phyloP scores from a whole-genome alignment of 1,140 invertebrate species.

The Eueides isabella region DNA sequence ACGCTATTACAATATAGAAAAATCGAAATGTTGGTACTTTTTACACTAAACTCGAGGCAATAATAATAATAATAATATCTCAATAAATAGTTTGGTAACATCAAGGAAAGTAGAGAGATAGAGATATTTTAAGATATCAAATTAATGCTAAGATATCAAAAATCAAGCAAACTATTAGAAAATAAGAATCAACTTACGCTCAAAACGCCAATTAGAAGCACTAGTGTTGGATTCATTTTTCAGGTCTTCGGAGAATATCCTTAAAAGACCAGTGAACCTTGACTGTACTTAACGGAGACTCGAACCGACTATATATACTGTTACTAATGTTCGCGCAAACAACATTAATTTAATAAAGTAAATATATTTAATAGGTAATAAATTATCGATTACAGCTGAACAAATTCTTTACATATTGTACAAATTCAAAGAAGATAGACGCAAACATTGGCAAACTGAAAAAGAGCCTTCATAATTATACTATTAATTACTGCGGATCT shows the following conservation, averaged over 20 bases:
- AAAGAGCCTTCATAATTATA: neutral
- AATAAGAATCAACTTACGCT: conserved; percentile 30
- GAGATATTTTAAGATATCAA: too few relatives aligned
- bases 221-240: conserved; percentile 22
- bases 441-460: neutral
- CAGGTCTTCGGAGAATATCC: conserved; percentile 23
- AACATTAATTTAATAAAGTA: conserved; percentile 22
- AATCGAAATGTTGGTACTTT: too few relatives aligned
- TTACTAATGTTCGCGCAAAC: conserved; percentile 7
- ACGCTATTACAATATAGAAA: too few relatives aligned
- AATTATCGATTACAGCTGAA: conserved; percentile 25
- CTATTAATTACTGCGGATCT: neutral
- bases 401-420: conserved; percentile 5
- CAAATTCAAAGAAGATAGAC: conserved; percentile 1
- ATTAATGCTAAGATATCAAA: too few relatives aligned
- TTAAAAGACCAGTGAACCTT: conserved; percentile 22
- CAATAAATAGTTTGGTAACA: too few relatives aligned
- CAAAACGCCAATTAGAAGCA: neutral
- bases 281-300: neutral
- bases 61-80: too few relatives aligned
- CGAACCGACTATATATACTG: conserved; percentile 11
- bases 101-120: too few relatives aligned
- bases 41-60: too few relatives aligned
- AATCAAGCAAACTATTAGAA: too few relatives aligned
- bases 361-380: conserved; percentile 36